These are phyloP conservation scores for Corythornis cristatus DNA, from an alignment of 2,113 vertebrate species.

Conservation along the genomic window DNA sequence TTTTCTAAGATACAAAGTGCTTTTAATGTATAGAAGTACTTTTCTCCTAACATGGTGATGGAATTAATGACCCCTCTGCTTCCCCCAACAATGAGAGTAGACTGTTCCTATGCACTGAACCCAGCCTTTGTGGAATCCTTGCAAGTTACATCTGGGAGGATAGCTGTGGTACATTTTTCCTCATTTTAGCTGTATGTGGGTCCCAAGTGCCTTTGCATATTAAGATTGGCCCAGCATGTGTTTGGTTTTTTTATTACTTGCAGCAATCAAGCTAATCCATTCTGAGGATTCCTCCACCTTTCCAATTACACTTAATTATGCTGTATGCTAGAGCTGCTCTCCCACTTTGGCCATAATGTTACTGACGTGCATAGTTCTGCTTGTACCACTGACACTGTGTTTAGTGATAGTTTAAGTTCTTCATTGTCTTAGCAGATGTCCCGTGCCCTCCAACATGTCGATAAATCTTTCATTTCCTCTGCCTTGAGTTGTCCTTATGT, in stretches of 20 bases:
- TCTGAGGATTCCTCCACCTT: slow-evolving; percentile 37
- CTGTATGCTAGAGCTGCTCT: not conserved
- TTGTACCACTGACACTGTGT: not conserved
- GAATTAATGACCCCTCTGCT: not conserved
- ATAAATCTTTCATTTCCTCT: slow-evolving; percentile 5
- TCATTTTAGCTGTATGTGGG: not conserved
- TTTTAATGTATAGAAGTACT: not conserved
- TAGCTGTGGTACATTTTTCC: not conserved
- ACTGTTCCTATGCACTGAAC: not conserved
- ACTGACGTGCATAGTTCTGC: not conserved
- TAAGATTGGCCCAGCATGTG: slow-evolving; percentile 18
- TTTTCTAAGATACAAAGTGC: not conserved
- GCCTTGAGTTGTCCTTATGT: not conserved
- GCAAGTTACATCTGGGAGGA: not conserved
- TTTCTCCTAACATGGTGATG: not conserved
- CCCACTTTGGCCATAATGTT: not conserved
- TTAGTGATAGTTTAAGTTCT: not conserved
- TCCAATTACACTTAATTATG: slow-evolving; percentile 44
- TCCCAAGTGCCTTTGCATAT: not conserved
- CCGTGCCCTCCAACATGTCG: not conserved
- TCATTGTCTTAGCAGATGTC: not conserved
- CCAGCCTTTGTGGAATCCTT: not conserved
- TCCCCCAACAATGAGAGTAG: not conserved
- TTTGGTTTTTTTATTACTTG: not conserved
- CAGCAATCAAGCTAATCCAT: not conserved